A percentile compares a stretch with the other conserved stretches of the same genome.
phyloP scores from a whole-genome alignment of 2,888 invertebrate genomes.

The Eristalis arbustorum region DNA sequence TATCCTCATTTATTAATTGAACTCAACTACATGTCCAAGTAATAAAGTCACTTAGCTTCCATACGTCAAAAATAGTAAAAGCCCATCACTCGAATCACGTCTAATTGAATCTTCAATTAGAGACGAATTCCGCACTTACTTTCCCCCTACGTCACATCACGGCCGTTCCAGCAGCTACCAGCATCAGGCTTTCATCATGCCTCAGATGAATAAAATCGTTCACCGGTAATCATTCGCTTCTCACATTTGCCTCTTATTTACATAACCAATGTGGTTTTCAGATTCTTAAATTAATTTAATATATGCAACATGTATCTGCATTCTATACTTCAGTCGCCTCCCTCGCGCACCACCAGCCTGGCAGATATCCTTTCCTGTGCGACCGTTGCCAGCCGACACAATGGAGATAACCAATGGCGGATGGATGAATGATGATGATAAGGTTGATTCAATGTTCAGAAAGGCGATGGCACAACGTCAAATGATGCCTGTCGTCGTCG shows the following conservation, averaged over 20 bases:
- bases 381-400: slow-evolving; percentile 12
- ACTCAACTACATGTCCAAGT: background rate
- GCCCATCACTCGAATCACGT: slow-evolving; percentile 1
- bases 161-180: background rate
- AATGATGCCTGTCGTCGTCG: slow-evolving; percentile 65
- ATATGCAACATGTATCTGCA: slow-evolving; percentile 66
- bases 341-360: slow-evolving; percentile 19
- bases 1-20: background rate
- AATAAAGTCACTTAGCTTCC: background rate
- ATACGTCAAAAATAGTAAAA: background rate
- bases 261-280: slow-evolving; percentile 64
- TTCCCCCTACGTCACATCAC: no score
- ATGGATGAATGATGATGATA: slow-evolving; percentile 68
- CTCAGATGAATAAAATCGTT: slow-evolving; percentile 34
- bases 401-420: slow-evolving; percentile 51
- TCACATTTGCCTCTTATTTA: slow-evolving; percentile 55
- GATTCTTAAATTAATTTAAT: slow-evolving; percentile 69
- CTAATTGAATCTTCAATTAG: slow-evolving; percentile 57
- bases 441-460: slow-evolving; percentile 48
- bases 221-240: slow-evolving; percentile 52
- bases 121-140: slow-evolving; percentile 25
- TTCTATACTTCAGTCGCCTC: slow-evolving; percentile 24
- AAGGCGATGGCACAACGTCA: slow-evolving; percentile 64
- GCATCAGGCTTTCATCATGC: background rate
- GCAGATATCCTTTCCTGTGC: background rate